Evolutionary conservation across 2,888 invertebrate genomes (phyloP), one percentile per base, ranked within the genome.

Genomic region (Xestoiulus laeticollis): DNA sequence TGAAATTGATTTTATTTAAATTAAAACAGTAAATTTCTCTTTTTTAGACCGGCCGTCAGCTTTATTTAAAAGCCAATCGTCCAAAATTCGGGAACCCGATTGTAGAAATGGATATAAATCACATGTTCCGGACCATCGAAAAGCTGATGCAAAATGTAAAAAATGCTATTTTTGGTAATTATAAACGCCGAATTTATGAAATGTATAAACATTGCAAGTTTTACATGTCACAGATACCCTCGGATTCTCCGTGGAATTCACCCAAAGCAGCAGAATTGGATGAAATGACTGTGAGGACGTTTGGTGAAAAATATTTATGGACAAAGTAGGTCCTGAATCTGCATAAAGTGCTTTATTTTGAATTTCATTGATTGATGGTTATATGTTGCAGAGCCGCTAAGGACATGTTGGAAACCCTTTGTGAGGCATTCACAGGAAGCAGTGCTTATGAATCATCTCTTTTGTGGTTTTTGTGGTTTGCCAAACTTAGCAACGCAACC

Each of bases 221-320:
- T 26, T 12, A 6, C 14, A 22, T 84, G 10, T 16, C 33, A 16
- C n/a, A 88, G 89, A 90, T 90, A 87, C 90, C 90, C 0, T 86
- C 88, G 19, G 90, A 91, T 26, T 91, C 90, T 1, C 92, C 92
- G 6, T 91, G 91, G 91, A 89, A 90, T 22, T 90, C 91, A 0
- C 91, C 91, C 0, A 90, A 90, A 82, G 91, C 91, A 22, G 89
- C 90, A 53, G 90, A 91, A 88, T 92, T 91, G 91, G 91, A 90
- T 90, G 90, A 83, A 89, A 90, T 89, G 90, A 90, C 87, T 89
- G 90, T 89, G 90, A 90, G 85, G 90, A 90, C 88, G 87, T 91
- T 91, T 85, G 87, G 90, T 19, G 89, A 91, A 82, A 89, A 91
- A 89, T 88, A 90, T 82, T 89, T 90, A 19, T 91, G 91, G 90